Conservation (phyloP, 2,797 vertebrate species). For the Sphenopsis melanotis region DNA sequence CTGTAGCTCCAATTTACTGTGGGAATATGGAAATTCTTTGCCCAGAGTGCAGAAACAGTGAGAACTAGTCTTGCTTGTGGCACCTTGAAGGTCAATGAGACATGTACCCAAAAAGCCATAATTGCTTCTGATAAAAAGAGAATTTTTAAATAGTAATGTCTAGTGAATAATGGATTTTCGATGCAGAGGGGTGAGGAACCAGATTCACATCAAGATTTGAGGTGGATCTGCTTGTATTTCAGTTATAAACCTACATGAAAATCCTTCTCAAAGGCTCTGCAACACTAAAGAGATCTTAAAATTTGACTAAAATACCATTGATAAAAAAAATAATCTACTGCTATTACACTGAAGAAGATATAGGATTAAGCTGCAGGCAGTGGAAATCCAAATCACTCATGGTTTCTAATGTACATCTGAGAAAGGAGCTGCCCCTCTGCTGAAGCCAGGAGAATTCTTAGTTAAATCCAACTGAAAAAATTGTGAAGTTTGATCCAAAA, state of each 20-base stretch:
- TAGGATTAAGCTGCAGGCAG: neutral
- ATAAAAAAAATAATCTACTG: neutral
- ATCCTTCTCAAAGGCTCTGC: neutral
- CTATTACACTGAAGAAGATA: neutral
- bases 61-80: neutral
- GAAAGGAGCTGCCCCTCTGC: neutral
- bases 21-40: neutral
- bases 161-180: neutral
- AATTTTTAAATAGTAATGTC: neutral
- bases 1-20: neutral
- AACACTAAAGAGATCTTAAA: neutral
- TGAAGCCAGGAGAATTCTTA: neutral
- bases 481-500: neutral
- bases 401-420: neutral
- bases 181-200: neutral
- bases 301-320: neutral
- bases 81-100: neutral
- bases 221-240: neutral
- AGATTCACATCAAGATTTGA: neutral
- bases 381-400: neutral
- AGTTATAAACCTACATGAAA: neutral
- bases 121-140: neutral
- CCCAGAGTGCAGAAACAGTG: neutral
- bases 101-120: neutral
- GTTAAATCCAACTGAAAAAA: neutral